Conservation (phyloP, 2,113 vertebrate species). For the Baryphthengus martii region DNA sequence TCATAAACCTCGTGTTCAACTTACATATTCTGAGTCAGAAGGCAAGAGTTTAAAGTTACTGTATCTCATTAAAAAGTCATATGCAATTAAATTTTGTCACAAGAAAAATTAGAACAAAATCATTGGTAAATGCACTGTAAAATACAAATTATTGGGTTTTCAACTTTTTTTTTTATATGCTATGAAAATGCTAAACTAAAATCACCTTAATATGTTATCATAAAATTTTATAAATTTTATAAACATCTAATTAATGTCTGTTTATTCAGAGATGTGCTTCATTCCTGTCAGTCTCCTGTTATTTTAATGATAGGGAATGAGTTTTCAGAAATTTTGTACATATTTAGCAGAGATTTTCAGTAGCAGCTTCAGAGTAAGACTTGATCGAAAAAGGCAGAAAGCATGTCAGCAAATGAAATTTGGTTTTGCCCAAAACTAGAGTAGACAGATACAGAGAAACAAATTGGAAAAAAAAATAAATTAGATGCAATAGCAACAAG, state of each 20-base stretch:
- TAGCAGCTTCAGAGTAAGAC: neutral
- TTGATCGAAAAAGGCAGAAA: constrained; percentile 36
- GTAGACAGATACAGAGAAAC: constrained; percentile 53
- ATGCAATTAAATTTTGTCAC: neutral
- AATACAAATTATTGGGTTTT: neutral
- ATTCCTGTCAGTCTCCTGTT: neutral
- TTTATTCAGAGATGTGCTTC: neutral
- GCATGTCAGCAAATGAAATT: constrained; percentile 39
- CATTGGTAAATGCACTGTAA: neutral
- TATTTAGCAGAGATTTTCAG: constrained; percentile 21
- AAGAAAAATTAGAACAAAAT: neutral
- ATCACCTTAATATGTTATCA: neutral
- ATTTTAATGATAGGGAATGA: neutral
- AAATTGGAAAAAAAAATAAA: constrained; percentile 36
- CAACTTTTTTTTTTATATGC: neutral
- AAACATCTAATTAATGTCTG: neutral
- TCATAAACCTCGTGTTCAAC: neutral
- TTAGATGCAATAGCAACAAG: constrained; percentile 28
- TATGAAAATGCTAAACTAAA: neutral
- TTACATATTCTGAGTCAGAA: neutral
- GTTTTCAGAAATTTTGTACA: neutral
- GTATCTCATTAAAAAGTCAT: neutral
- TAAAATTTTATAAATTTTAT: neutral
- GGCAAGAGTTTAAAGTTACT: neutral
- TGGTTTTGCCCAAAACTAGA: constrained; percentile 21